Evolutionary conservation across 2,888 invertebrate genomes (phyloP), one percentile per base, ranked within the genome.

Genomic region (Hirtodrosophila alboralis): DNA sequence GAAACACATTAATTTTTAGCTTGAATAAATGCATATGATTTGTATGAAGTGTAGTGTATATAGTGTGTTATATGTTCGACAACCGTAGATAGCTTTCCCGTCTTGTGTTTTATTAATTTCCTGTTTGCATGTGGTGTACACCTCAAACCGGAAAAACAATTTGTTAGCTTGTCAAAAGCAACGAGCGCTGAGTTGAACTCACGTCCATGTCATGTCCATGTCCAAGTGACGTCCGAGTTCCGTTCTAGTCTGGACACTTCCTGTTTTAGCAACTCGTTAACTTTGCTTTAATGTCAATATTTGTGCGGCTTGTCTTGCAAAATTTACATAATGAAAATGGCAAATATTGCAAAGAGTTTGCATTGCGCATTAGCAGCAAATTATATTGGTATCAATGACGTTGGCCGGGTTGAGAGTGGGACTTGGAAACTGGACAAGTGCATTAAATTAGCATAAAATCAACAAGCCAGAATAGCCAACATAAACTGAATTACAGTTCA

Each of bases 101-200:
- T n/a, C n/a, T n/a, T n/a, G n/a, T n/a, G n/a, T 63, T 80, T 84
- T 79, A 79, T 84, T 79, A 79, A 79, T 79, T 86, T 79, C 81
- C 86, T 79, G 84, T 73, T 69, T 84, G 77, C 84, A 84, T 86
- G 86, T 84, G 86, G 86, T 79, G 64, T n/a, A n/a, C 69, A 79
- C 79, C 86, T 80, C 84, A 69, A 86, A 70, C 77, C 65, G 69
- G 86, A 76, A 84, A 86, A 79, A 80, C 86, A 79, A 79, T 79
- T 79, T 86, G 86, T 86, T 86, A 66, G 81, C 81, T 66, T 86
- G 86, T 79, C 79, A 86, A 61, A 84, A 76, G 62, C 79, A 79
- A 72, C 73, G 52, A 65, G 40, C 60, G 18, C 30, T 31, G 47
- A 49, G 27, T 43, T 57, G 53, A 53, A 65, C 40, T 64, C 54